phyloP scores from a whole-genome alignment of 2,113 vertebrate genomes.

The Caloenas nicobarica region DNA sequence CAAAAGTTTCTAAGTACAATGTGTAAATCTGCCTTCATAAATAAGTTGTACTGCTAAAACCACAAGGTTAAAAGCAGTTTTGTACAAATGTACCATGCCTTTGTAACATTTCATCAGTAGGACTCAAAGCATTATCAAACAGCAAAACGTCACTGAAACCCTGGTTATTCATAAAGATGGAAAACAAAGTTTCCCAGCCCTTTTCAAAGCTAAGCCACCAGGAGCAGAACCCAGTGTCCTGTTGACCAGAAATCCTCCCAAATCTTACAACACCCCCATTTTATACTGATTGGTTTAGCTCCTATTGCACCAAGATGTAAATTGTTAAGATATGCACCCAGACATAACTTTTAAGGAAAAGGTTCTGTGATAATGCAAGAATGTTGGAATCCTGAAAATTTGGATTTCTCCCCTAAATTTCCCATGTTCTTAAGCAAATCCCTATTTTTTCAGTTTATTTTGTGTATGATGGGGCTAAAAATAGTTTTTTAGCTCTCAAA shows the following conservation, averaged over 20 bases:
- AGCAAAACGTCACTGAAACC: neutral
- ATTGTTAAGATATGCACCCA: neutral
- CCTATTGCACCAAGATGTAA: neutral
- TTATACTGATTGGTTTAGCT: neutral
- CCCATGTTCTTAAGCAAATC: neutral
- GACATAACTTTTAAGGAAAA: neutral
- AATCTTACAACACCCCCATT: neutral
- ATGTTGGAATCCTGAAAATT: neutral
- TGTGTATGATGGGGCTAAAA: neutral
- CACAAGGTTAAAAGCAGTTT: neutral
- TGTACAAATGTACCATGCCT: neutral
- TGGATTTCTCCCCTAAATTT: neutral
- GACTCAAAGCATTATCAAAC: neutral
- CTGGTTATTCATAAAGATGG: rapidly evolving
- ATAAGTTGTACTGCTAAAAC: neutral
- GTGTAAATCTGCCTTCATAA: neutral
- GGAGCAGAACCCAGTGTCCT: neutral
- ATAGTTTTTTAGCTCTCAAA: neutral
- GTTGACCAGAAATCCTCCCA: neutral
- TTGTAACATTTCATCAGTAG: neutral
- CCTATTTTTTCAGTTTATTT: neutral
- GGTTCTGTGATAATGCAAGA: neutral
- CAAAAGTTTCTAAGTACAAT: neutral
- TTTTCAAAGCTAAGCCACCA: neutral
- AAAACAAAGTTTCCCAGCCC: neutral